Evolutionary conservation across 2,113 vertebrate species (phyloP).

Genomic region (Anser brachyrhynchus): DNA sequence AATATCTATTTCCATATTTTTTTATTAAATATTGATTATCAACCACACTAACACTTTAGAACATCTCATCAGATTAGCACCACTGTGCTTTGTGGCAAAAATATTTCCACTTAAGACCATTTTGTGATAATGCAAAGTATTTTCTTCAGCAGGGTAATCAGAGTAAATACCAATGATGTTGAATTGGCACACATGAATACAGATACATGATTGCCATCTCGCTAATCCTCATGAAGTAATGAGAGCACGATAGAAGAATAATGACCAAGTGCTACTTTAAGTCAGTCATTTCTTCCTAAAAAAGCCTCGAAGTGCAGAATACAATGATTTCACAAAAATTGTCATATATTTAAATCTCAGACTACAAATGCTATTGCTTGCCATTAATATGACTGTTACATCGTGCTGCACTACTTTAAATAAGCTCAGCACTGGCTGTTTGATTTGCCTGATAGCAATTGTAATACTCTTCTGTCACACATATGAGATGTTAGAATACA

Average conservation of each 20-base stretch:
- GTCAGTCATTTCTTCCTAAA: not conserved
- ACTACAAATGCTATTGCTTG: not conserved
- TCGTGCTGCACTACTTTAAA: not conserved
- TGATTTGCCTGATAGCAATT: not conserved
- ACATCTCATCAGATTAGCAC: not conserved
- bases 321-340: not conserved
- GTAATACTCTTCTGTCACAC: not conserved
- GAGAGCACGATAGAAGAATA: not conserved
- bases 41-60: not conserved
- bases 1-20: not conserved
- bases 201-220: not conserved
- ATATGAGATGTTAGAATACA: not conserved
- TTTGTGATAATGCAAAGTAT: not conserved
- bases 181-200: not conserved
- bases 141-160: slow-evolving; percentile 10
- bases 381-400: not conserved
- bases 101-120: not conserved
- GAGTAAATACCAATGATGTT: not conserved
- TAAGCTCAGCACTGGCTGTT: not conserved
- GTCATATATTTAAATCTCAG: not conserved
- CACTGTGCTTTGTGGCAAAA: not conserved
- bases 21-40: slow-evolving; percentile 56
- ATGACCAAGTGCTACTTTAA: not conserved
- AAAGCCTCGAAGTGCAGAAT: not conserved
- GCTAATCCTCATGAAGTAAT: not conserved